These are phyloP conservation scores for Teleogryllus occipitalis DNA, from an alignment of 1,140 invertebrate genomes.

Conservation along the genomic window DNA sequence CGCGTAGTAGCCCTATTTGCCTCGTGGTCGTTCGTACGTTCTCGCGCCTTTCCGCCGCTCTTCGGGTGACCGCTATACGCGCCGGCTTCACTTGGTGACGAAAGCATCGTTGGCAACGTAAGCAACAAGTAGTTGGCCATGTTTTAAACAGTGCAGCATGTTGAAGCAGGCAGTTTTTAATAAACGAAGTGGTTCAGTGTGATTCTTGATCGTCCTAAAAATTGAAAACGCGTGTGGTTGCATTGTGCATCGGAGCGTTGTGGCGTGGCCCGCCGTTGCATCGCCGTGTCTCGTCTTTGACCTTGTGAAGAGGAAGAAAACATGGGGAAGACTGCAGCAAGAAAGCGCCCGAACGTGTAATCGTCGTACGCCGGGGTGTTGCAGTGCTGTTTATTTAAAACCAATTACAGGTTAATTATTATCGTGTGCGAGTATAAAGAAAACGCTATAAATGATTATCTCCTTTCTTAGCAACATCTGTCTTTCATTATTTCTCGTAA, in stretches of 20 bases:
- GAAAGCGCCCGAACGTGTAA: not conserved
- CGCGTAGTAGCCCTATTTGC: not conserved
- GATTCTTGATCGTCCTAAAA: not conserved
- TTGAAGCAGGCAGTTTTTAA: not conserved
- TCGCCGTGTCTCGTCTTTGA: not conserved
- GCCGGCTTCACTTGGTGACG: slow-evolving; percentile 14
- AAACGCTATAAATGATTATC: no score
- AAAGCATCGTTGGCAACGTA: slow-evolving; percentile 8
- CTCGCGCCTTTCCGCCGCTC: not conserved
- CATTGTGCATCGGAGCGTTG: not conserved
- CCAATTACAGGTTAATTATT: no score
- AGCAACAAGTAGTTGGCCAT: slow-evolving; percentile 20
- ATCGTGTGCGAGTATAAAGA: no score
- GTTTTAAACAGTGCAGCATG: slow-evolving; percentile 13
- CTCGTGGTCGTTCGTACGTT: not conserved
- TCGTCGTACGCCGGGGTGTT: not conserved
- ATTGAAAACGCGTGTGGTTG: not conserved
- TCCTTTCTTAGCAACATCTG: no score
- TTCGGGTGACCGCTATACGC: slow-evolving; percentile 10
- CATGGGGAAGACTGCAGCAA: not conserved
- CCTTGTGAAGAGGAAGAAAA: not conserved
- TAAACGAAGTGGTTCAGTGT: not conserved
- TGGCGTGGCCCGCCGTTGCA: not conserved
- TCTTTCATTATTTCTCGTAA: no score
- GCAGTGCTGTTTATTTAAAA: not conserved